These are phyloP conservation scores for Planiliza haematocheilus DNA, from an alignment of 2,113 vertebrate genomes.

Conservation along the genomic window DNA sequence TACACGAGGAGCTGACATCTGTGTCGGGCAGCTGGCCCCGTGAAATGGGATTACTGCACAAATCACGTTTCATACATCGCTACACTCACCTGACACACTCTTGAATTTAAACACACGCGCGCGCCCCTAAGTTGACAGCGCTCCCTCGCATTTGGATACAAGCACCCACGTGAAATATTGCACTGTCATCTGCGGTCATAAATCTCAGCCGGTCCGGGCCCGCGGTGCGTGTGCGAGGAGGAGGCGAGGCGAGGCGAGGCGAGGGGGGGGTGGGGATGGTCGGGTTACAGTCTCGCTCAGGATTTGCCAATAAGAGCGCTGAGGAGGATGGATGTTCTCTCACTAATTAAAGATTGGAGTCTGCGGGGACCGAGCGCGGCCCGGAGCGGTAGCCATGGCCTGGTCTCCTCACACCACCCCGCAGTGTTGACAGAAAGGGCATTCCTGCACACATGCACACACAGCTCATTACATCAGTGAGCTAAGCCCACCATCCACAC, in stretches of 20 bases:
- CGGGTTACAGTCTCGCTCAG: slow-evolving; percentile 48
- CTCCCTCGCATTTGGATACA: slow-evolving; percentile 5
- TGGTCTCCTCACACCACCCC: slow-evolving; percentile 65
- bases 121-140: not conserved
- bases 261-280: too few species aligned
- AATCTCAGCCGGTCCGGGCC: slow-evolving; percentile 41
- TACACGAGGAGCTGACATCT: slow-evolving; percentile 66
- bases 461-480: slow-evolving; percentile 45
- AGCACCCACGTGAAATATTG: slow-evolving; percentile 3
- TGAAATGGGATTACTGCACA: slow-evolving; percentile 67
- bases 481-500: not conserved
- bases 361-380: slow-evolving; percentile 57
- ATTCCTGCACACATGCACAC: slow-evolving; percentile 58
- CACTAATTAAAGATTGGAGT: slow-evolving; percentile 74
- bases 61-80: slow-evolving; percentile 74
- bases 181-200: slow-evolving; percentile 20
- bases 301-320: slow-evolving; percentile 65
- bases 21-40: slow-evolving; percentile 62
- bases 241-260: too few species aligned
- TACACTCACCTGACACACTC: slow-evolving; percentile 74
- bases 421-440: slow-evolving; percentile 62
- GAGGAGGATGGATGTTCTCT: slow-evolving; percentile 66
- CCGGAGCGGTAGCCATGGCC: slow-evolving; percentile 53
- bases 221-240: not conserved
- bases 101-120: slow-evolving; percentile 48